Conservation (phyloP, 2,888 invertebrate species). For the Thecocarcelia acutangulata region DNA sequence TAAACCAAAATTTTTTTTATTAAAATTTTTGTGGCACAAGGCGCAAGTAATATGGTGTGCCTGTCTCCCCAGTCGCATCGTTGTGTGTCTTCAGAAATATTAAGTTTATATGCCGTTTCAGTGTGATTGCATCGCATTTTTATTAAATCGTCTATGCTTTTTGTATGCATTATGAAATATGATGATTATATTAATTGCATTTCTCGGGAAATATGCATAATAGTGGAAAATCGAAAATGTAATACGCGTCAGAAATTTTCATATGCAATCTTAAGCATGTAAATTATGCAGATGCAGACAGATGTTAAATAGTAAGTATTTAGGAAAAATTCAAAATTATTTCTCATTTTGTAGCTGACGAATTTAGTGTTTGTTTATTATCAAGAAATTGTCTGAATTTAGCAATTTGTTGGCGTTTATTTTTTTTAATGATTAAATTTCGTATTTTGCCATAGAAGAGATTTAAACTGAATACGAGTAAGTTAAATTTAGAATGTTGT, state of each 20-base stretch:
- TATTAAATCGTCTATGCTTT: constrained; percentile 71
- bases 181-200: constrained; percentile 76
- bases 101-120: constrained; percentile 66
- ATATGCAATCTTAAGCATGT: constrained; percentile 19
- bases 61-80: neutral
- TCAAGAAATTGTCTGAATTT: too few relatives aligned
- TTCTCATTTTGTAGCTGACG: constrained; percentile 1
- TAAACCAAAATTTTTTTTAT: constrained; percentile 27
- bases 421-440: too few relatives aligned
- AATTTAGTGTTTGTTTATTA: too few relatives aligned
- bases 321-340: constrained; percentile 18
- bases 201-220: constrained; percentile 80
- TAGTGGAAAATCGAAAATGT: constrained; percentile 80
- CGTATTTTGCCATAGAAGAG: too few relatives aligned
- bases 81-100: constrained; percentile 46
- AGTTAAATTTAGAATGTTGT: too few relatives aligned
- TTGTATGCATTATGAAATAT: constrained; percentile 76
- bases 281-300: constrained; percentile 37
- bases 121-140: constrained; percentile 68
- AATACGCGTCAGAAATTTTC: constrained; percentile 37
- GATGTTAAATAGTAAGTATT: constrained; percentile 53
- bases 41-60: neutral
- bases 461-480: too few relatives aligned
- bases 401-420: too few relatives aligned
- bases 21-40: neutral